Conservation (phyloP, 2,113 vertebrate species). For the Pseudopipra pipra region DNA sequence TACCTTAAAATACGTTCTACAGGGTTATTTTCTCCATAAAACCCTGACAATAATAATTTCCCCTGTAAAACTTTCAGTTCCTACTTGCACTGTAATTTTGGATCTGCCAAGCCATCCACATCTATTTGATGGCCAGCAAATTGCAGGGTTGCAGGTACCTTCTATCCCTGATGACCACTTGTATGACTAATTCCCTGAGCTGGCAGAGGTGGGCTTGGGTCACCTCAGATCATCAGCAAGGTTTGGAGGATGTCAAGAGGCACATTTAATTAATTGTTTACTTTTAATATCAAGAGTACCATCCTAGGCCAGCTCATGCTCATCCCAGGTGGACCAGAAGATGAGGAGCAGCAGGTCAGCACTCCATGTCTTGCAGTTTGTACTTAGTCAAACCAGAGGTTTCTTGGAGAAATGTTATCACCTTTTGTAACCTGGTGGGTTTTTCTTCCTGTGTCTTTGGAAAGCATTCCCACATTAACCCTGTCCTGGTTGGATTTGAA, state of each 20-base stretch:
- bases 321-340: accelerated
- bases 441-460: neutral
- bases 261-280: neutral
- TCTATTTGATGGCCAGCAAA: neutral
- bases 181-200: neutral
- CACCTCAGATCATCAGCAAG: neutral
- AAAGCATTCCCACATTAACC: neutral
- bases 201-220: neutral
- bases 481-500: neutral
- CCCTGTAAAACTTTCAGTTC: constrained; percentile 39
- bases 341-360: neutral
- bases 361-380: neutral
- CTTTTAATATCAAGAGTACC: neutral
- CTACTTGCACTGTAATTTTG: constrained; percentile 33
- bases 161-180: accelerated
- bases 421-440: neutral
- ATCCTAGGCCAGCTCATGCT: neutral
- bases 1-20: constrained; percentile 51
- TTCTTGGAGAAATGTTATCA: neutral
- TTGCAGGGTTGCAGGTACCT: neutral
- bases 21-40: constrained; percentile 64
- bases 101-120: constrained; percentile 1
- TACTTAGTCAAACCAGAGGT: neutral
- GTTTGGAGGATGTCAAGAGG: neutral
- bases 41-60: constrained; percentile 54